These are phyloP conservation scores for Bradypodion pumilum DNA, from an alignment of 2,797 vertebrate species.

Conservation along the genomic window DNA sequence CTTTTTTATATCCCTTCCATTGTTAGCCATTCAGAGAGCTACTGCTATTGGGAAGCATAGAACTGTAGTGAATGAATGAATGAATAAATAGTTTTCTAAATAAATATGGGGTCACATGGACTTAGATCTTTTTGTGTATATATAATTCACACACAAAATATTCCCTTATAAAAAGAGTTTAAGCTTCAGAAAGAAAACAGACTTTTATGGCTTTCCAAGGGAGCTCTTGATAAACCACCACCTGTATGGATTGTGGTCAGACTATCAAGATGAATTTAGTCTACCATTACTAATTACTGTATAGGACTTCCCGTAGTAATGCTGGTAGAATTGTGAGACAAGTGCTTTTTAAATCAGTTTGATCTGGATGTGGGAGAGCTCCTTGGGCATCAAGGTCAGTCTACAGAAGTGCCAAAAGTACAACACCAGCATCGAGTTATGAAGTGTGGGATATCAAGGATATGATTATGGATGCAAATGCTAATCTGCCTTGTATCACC, in stretches of 20 bases:
- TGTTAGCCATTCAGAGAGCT: neutral
- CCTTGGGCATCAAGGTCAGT: neutral
- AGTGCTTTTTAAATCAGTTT: slow-evolving; percentile 51
- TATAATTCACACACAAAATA: neutral
- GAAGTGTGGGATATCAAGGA: too few relatives aligned
- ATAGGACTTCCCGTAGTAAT: slow-evolving; percentile 13
- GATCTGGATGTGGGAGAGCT: neutral
- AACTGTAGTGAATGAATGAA: neutral
- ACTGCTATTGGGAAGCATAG: neutral
- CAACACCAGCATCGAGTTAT: neutral
- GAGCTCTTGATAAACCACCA: neutral
- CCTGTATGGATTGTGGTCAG: neutral
- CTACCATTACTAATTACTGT: slow-evolving; percentile 16
- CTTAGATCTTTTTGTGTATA: neutral
- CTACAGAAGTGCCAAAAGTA: neutral
- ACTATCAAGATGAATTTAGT: slow-evolving; percentile 22
- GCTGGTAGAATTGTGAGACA: slow-evolving; percentile 21
- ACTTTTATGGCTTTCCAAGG: neutral
- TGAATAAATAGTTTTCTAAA: neutral
- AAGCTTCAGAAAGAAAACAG: neutral
- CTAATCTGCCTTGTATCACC: too few relatives aligned
- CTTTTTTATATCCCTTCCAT: neutral
- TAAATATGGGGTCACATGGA: neutral
- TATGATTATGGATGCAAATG: too few relatives aligned
- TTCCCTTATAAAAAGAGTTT: too few relatives aligned